phyloP scores from a whole-genome alignment of 2,797 vertebrate species.

The Aotus griseimembra region DNA sequence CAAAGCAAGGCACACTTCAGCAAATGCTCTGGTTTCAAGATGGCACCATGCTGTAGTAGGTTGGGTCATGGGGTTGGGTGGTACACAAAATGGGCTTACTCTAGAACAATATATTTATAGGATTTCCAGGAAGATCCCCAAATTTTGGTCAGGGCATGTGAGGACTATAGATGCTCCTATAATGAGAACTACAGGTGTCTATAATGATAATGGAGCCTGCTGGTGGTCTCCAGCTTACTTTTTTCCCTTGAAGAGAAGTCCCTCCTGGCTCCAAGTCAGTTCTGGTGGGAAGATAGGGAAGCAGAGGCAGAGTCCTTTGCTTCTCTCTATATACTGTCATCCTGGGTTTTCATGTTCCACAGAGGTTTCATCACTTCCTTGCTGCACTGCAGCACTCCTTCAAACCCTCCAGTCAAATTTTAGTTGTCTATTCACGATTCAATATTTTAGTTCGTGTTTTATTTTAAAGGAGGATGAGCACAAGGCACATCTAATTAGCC shows the following conservation, averaged over 20 bases:
- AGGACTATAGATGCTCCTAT: background rate
- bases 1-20: too few species aligned
- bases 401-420: background rate
- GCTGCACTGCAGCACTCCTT: fast-evolving
- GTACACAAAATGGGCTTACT: background rate
- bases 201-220: background rate
- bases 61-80: background rate
- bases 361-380: background rate
- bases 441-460: too few species aligned
- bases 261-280: background rate
- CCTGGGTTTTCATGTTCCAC: background rate
- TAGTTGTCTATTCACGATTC: background rate
- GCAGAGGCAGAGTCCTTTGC: background rate
- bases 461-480: background rate
- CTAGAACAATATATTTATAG: background rate
- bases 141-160: fast-evolving
- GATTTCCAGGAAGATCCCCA: background rate
- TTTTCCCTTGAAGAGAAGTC: background rate
- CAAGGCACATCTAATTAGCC: background rate
- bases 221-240: background rate
- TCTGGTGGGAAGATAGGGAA: too few species aligned
- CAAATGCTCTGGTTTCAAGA: background rate
- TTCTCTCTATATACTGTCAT: background rate
- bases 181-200: background rate
- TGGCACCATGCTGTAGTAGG: background rate